phyloP scores from a whole-genome alignment of 2,888 invertebrate genomes.

The Drosophila neotestacea region DNA sequence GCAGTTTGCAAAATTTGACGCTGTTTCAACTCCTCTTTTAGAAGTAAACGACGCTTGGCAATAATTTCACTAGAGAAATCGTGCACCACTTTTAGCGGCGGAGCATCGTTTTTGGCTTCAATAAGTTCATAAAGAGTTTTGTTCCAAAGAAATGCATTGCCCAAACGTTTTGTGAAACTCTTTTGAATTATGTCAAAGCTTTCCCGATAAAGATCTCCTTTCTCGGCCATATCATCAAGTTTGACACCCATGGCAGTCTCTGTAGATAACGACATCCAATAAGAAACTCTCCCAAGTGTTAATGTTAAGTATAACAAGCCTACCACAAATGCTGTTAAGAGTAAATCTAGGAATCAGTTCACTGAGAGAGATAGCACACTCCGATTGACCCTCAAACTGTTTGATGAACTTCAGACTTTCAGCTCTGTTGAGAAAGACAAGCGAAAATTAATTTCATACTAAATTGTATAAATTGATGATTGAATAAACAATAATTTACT shows the following conservation, averaged over 20 bases:
- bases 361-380: conserved; percentile 57
- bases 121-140: not conserved
- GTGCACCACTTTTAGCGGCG: not conserved
- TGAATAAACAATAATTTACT: no score
- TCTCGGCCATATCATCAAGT: conserved; percentile 15
- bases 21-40: not conserved
- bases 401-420: conserved; percentile 77
- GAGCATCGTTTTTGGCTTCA: conserved; percentile 1
- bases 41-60: not conserved
- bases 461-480: no score
- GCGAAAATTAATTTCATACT: no score
- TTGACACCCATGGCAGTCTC: conserved; percentile 20
- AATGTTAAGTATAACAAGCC: not conserved
- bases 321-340: conserved; percentile 79
- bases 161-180: not conserved
- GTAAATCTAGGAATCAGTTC: conserved; percentile 79
- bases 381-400: conserved; percentile 48
- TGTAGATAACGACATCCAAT: no score
- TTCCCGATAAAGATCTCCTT: conserved; percentile 11
- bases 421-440: conserved; percentile 44
- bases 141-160: conserved; percentile 1
- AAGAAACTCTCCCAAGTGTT: not conserved
- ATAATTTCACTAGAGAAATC: conserved; percentile 13
- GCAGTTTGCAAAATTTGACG: not conserved
- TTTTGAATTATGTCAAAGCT: conserved; percentile 11